Evolutionary conservation across 2,113 vertebrate species (phyloP), one percentile per base, ranked within the genome.

Genomic region (Onychostoma macrolepis): DNA sequence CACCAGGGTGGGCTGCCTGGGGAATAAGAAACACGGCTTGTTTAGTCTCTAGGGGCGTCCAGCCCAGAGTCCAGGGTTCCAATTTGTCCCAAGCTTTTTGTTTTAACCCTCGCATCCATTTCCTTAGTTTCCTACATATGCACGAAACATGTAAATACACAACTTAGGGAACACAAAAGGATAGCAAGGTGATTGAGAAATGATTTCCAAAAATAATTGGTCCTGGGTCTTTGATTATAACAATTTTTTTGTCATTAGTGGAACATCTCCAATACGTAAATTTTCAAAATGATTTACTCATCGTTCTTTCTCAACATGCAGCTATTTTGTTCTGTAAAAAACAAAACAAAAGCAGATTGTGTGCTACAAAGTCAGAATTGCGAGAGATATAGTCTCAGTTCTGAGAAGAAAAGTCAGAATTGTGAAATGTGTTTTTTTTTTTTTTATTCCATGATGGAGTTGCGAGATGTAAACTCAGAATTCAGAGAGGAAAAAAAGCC

Each of bases 1-100:
- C 91, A 43, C 26, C 91, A 91, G 91, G 90, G 89, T 91, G 90
- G 92, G 86, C 92, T 95, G 74, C 30, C 61, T 36, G 48, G 83
- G 78, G 48, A 71, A 88, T 78, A 82, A 72, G 41, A 30, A 78
- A 84, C 67, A 24, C 53, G 86, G 63, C 67, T 83, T 85, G 86
- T 86, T 90, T 80, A 88, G 80, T 74, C 83, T 87, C 83, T 83
- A 3, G 80, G 88, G 67, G 74, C 4, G 56, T 78, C 86, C 74
- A 87, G 85, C 33, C 78, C 85, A 26, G 65, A 19, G 65, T 36
- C 63, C 38, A 43, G 74, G 84, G 84, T 50, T 67, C 45, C 76
- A 79, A 17, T 50, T 33, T 77, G 82, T 83, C 80, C 41, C 86
- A 72, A 56, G 65, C 26, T 38, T 77, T 74, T 80, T 85, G 76